Base-by-base conservation (phyloP, 1,140 invertebrate genomes). In the Apocrypta bakeri region DNA sequence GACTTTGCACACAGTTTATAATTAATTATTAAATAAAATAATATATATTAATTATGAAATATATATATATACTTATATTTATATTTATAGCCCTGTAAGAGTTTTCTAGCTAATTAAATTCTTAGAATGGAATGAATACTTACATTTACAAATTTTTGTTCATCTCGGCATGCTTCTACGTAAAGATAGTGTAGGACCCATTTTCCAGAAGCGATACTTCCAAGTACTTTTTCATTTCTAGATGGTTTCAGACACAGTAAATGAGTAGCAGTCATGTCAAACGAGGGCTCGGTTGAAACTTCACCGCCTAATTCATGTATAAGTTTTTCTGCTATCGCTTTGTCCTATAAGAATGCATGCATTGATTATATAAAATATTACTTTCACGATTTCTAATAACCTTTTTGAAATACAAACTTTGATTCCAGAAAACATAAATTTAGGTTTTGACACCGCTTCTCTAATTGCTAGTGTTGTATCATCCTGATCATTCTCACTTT, bases 171-270 rank as follows among this genome's bases (percentile, higher is more conserved):
- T 68, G 95, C 93, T 17, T 94, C 93, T 11, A 98, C 90, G 87
- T 97, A 98, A 0, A 94, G 94, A 1, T 94, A 93, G 87, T 97
- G 95, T 11, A 98, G 89, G 2, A 98, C 93, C 97, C 97, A 98
- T 87, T 97, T 96, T 31, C 98, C 97, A 0, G 95, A 93, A 0
- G 97, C 97, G 56, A 98, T 94, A 85, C 95, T 95, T 2, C 95
- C 95, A 2, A 98, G 92, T 90, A 96, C 94, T 91, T 98, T 98
- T 92, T 98, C 97, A 88, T 96, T 98, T 84, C 96, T 94, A 21
- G 94, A 93, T 0, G 95, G 95, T 82, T 94, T 94, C 27, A 94
- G 90, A 82, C 96, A 95, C 31, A 98, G 90, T 11, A 98, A 90
- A 91, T 98, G 97, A 0, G 96, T 98, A 68, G 94, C 94, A 0